Evolutionary conservation across 1,140 invertebrate species (phyloP).

Genomic region (Pantala flavescens): DNA sequence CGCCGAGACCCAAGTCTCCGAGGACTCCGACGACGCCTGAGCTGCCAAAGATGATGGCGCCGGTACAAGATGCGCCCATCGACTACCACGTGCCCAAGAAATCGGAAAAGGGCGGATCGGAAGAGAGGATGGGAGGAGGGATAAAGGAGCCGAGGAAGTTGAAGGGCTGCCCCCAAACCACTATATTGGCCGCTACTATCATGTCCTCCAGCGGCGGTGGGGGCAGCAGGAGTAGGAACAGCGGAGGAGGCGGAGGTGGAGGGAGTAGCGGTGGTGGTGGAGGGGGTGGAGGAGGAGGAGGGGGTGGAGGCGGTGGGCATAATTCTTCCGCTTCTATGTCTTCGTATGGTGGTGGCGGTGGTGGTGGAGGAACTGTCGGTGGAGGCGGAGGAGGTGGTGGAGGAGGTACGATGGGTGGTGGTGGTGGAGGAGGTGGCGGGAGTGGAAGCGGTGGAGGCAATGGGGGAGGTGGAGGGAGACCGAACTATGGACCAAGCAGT

Average conservation of each 20-base stretch:
- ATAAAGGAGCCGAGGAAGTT: conserved; percentile 27
- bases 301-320: conserved; percentile 29
- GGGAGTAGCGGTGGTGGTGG: conserved; percentile 49
- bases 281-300: conserved; percentile 32
- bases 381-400: conserved; percentile 38
- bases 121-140: background rate
- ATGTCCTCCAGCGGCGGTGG: conserved; percentile 34
- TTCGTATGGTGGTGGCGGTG: conserved; percentile 56
- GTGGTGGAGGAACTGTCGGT: conserved; percentile 40
- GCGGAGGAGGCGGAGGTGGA: conserved; percentile 60
- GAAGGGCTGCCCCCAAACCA: conserved; percentile 33
- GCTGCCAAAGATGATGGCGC: conserved; percentile 35
- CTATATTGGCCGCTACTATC: conserved; percentile 32
- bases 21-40: conserved; percentile 31
- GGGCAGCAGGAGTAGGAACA: conserved; percentile 28
- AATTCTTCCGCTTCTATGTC: conserved; percentile 18
- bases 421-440: conserved; percentile 52
- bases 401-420: conserved; percentile 34
- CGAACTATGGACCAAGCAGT: conserved; percentile 71
- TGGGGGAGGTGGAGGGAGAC: conserved; percentile 50
- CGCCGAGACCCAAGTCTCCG: conserved; percentile 40
- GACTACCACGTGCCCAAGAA: conserved; percentile 78
- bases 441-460: conserved; percentile 32
- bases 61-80: conserved; percentile 69
- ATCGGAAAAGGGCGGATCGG: conserved; percentile 47